These are phyloP conservation scores for Drosophila helvetica DNA, from an alignment of 2,888 invertebrate genomes.

Conservation along the genomic window DNA sequence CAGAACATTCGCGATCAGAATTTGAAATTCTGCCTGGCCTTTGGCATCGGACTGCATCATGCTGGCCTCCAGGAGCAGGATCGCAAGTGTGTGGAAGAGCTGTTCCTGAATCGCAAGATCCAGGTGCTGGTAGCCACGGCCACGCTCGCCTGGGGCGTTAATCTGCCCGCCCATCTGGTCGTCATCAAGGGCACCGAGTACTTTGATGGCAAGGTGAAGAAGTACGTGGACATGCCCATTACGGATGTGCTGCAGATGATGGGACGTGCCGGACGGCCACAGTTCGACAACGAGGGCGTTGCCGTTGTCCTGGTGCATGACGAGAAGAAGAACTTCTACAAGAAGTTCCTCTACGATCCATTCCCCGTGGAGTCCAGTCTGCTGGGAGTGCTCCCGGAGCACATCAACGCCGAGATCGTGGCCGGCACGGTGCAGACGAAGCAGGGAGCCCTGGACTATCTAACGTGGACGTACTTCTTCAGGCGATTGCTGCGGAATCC, in stretches of 20 bases:
- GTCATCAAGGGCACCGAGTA: constrained; percentile 99
- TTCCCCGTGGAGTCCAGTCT: constrained; percentile 99
- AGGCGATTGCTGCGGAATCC: constrained; percentile 96
- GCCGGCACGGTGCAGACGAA: constrained; percentile 97
- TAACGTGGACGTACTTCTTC: constrained; percentile 99
- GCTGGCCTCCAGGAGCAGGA: constrained; percentile 98
- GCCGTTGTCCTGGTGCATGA: constrained; percentile 97
- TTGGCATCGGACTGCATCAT: constrained; percentile 99
- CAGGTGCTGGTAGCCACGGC: constrained; percentile 98
- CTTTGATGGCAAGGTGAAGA: constrained; percentile 97
- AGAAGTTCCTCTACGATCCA: constrained; percentile 99
- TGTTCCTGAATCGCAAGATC: constrained; percentile 97
- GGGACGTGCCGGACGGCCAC: constrained; percentile 98
- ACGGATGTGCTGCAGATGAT: constrained; percentile 99
- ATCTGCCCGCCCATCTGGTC: constrained; percentile 98
- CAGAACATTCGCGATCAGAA: constrained; percentile 92
- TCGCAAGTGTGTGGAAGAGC: constrained; percentile 94
- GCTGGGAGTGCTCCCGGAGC: constrained; percentile 95
- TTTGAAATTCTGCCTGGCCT: constrained; percentile 95
- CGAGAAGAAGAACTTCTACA: constrained; percentile 99
- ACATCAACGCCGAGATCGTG: constrained; percentile 98
- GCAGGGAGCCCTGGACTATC: constrained; percentile 96
- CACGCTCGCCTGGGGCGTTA: constrained; percentile 99
- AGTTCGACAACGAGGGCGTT: constrained; percentile 96
- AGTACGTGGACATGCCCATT: constrained; percentile 99